Base-by-base conservation (phyloP, 2,888 invertebrate genomes). In the Esperia sulphurella region DNA sequence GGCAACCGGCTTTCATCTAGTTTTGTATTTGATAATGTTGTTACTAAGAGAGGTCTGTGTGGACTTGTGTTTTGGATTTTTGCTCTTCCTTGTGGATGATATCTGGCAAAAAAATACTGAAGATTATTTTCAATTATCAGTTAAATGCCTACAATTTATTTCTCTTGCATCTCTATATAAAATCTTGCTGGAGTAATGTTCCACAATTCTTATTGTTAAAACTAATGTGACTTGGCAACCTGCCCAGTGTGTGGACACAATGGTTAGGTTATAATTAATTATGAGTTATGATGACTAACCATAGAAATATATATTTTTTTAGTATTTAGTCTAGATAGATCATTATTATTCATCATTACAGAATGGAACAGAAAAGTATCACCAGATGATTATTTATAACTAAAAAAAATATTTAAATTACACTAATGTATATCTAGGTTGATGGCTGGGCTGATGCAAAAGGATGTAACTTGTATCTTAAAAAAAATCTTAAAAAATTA, bases 1-100 rank as follows among this genome's bases (percentile, higher is more conserved):
- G 89, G 88, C 56, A 89, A 71, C 49, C 80, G 63, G 46, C 58
- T 69, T 30, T 88, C 85, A 46, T 86, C 86, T 52, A 85, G 53
- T 73, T 83, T 87, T 51, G 79, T 76, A 56, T 83, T 83, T 42
- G 87, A 79, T 57, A 86, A 59, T 62, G 84, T 83, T 51, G 81
- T 79, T 45, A 87, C 79, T 63, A 84, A 53, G 46, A 82, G 57
- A 45, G 83, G 79, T 69, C 86, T 73, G 44, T 76, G 78, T 6
- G 83, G 84, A 61, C 81, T 87, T 54, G 67, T 62, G 71, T 75
- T 79, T 47, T 73, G 75, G 29, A 76, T 73, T 72, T 83, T 86
- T 59, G 84, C 68, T 76, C 74, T 79, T 54, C 75, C 77, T 58
- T 82, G 53, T 50, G 52, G 48, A 47, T 45, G 48, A 46, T 45